These are phyloP conservation scores for Chouioia cunea DNA, from an alignment of 2,888 invertebrate species.

Conservation along the genomic window DNA sequence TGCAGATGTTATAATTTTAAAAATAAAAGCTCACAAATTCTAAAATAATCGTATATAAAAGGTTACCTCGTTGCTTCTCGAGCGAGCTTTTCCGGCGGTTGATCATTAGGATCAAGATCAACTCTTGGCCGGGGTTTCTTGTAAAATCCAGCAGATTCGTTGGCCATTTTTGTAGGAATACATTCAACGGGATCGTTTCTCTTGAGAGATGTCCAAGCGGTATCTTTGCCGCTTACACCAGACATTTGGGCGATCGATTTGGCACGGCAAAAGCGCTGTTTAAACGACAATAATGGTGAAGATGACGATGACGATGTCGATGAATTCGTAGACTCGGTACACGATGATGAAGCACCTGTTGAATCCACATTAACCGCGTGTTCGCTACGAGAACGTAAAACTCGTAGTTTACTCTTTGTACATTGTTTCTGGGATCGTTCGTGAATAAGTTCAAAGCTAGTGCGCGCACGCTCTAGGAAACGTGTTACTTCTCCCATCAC, in stretches of 20 bases:
- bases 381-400: conserved; percentile 71
- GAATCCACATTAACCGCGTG: conserved; percentile 66
- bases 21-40: no score
- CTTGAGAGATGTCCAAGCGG: conserved; percentile 72
- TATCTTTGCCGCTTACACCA: conserved; percentile 70
- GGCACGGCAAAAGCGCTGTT: conserved; percentile 65
- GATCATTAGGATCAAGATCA: conserved; percentile 68
- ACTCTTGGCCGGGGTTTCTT: conserved; percentile 65
- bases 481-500: conserved; percentile 79
- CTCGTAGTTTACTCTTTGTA: conserved; percentile 53
- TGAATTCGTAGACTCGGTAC: conserved; percentile 49
- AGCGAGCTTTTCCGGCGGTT: conserved; percentile 75
- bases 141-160: conserved; percentile 58
- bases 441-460: conserved; percentile 73
- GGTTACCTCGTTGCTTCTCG: conserved; percentile 74
- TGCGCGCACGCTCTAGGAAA: conserved; percentile 78
- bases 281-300: conserved; percentile 51
- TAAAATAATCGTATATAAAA: not conserved
- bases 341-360: conserved; percentile 40
- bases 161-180: conserved; percentile 55
- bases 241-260: conserved; percentile 69
- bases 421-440: conserved; percentile 61
- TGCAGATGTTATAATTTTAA: no score
- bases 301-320: conserved; percentile 42
- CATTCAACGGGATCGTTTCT: conserved; percentile 59